Evolutionary conservation across 2,888 invertebrate species (phyloP).

Genomic region (Caenorhabditis doughertyi): DNA sequence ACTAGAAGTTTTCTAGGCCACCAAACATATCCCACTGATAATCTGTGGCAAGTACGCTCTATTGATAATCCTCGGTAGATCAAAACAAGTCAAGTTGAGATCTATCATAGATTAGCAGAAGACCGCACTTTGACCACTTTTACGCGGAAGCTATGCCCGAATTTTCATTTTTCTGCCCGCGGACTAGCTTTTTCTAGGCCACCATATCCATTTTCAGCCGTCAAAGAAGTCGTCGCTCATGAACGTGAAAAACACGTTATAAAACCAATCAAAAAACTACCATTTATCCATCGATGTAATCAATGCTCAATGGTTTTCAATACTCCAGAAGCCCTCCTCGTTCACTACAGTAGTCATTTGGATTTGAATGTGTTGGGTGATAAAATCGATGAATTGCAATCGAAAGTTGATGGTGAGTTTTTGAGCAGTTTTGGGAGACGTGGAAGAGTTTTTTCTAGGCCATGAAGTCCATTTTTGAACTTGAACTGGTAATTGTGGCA

Average conservation of each 20-base stretch:
- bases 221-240: conserved; percentile 45
- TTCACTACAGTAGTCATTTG: conserved; percentile 16
- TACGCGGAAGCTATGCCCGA: not conserved
- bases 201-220: conserved; percentile 40
- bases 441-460: not conserved
- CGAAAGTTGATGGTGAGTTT: conserved; percentile 30
- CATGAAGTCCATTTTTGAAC: no score
- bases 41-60: not conserved
- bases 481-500: no score
- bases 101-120: no score
- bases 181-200: not conserved
- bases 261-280: not conserved
- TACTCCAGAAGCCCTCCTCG: not conserved
- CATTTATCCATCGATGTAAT: conserved; percentile 20
- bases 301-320: conserved; percentile 1
- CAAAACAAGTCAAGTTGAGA: no score
- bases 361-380: conserved; percentile 14
- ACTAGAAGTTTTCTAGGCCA: no score
- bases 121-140: no score
- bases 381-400: conserved; percentile 24
- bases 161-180: conserved; percentile 1
- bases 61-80: not conserved
- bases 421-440: no score
- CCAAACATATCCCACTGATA: no score
- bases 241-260: conserved; percentile 38